Conservation (phyloP, 2,888 invertebrate species). For the Chrysolina oricalcia region DNA sequence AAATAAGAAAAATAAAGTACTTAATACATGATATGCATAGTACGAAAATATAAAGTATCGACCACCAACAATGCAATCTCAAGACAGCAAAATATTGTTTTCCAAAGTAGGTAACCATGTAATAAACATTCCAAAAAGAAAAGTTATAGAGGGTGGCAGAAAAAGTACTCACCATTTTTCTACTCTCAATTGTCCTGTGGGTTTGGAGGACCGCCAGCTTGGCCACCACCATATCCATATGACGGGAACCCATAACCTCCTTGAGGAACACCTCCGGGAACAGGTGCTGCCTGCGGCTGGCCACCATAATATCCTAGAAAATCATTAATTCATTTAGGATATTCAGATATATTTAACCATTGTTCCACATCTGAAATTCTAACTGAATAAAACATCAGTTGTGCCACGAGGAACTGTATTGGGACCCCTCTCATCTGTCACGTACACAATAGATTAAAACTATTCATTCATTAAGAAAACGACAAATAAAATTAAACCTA, state of each 20-base stretch:
- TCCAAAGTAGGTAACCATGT: constrained; percentile 58
- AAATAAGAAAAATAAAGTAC: constrained; percentile 31
- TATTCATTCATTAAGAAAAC: not conserved
- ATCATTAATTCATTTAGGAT: constrained; percentile 4
- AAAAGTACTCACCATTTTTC: constrained; percentile 35
- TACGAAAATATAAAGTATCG: constrained; percentile 39
- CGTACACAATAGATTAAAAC: not conserved
- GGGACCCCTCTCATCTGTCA: not conserved
- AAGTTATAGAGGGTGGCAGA: constrained; percentile 2
- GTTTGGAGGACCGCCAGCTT: constrained; percentile 56
- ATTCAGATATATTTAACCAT: not conserved
- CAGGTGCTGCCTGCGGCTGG: constrained; percentile 65
- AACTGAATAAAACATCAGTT: not conserved
- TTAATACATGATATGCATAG: constrained; percentile 23
- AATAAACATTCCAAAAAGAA: constrained; percentile 27
- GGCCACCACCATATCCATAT: constrained; percentile 67
- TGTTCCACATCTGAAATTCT: not conserved
- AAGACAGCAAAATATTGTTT: constrained; percentile 54
- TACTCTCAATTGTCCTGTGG: constrained; percentile 57
- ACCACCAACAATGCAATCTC: constrained; percentile 40
- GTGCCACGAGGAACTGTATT: not conserved
- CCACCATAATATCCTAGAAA: constrained; percentile 68
- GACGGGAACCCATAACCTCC: constrained; percentile 71
- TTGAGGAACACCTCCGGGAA: constrained; percentile 67
- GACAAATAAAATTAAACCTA: not conserved